Evolutionary conservation across 2,888 invertebrate genomes (phyloP).

Genomic region (Hemaris fuciformis): DNA sequence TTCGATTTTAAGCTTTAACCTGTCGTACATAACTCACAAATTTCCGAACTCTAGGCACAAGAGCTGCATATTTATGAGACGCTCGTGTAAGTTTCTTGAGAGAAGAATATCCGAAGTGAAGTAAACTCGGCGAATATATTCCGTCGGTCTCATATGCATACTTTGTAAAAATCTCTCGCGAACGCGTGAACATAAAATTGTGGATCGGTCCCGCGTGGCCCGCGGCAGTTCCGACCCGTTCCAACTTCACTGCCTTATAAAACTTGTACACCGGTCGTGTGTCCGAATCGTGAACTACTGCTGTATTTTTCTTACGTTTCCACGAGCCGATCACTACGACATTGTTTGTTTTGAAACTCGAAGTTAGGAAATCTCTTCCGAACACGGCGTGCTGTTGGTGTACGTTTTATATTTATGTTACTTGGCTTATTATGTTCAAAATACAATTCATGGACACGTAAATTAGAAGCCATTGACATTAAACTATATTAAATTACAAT

Average conservation of each 20-base stretch:
- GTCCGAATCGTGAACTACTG: conserved; percentile 20
- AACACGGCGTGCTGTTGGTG: background rate
- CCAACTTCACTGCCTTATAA: conserved; percentile 30
- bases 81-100: conserved; percentile 30
- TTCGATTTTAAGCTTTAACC: background rate
- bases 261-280: conserved; percentile 34
- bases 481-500: background rate
- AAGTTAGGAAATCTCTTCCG: background rate
- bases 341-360: conserved; percentile 6
- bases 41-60: conserved; percentile 32
- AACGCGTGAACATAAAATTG: conserved; percentile 53
- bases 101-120: conserved; percentile 36
- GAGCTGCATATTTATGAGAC: conserved; percentile 54
- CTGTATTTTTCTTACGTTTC: conserved; percentile 10
- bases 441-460: conserved; percentile 1
- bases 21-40: conserved; percentile 39
- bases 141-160: conserved; percentile 53
- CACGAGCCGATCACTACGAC: background rate
- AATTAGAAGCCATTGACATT: conserved; percentile 4
- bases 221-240: conserved; percentile 22
- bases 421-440: background rate
- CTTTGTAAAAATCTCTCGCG: conserved; percentile 57
- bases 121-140: conserved; percentile 38
- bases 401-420: background rate
- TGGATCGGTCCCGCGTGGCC: conserved; percentile 50